These are phyloP conservation scores for Muntiacus muntjak DNA, from an alignment of 2,113 vertebrate genomes.

Conservation along the genomic window DNA sequence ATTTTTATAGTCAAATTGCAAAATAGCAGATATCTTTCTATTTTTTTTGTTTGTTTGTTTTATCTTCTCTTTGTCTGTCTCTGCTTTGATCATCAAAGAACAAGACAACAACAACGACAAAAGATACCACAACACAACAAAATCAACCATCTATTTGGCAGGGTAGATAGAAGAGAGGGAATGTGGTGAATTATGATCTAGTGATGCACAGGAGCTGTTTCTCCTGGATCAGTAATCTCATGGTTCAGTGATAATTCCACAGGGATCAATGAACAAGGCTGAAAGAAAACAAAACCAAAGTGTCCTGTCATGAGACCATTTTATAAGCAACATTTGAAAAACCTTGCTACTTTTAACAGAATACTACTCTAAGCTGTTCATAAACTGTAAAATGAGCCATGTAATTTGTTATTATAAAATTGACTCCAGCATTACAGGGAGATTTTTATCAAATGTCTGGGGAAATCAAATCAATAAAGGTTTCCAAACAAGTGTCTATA, in stretches of 20 bases:
- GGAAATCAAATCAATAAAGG: background rate
- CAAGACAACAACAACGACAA: background rate
- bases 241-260: background rate
- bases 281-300: background rate
- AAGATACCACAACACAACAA: background rate
- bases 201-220: background rate
- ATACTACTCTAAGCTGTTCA: background rate
- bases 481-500: background rate
- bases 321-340: background rate
- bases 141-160: background rate
- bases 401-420: background rate
- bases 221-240: background rate
- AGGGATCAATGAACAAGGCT: background rate
- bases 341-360: background rate
- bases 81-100: background rate
- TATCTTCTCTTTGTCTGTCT: background rate
- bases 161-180: rapidly evolving
- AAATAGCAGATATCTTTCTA: background rate
- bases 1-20: background rate
- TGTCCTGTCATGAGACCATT: background rate
- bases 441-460: background rate
- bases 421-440: background rate
- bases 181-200: background rate
- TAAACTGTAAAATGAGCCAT: background rate
- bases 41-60: background rate